Base-by-base conservation (phyloP, 1,140 invertebrate species). In the Anastrepha obliqua region DNA sequence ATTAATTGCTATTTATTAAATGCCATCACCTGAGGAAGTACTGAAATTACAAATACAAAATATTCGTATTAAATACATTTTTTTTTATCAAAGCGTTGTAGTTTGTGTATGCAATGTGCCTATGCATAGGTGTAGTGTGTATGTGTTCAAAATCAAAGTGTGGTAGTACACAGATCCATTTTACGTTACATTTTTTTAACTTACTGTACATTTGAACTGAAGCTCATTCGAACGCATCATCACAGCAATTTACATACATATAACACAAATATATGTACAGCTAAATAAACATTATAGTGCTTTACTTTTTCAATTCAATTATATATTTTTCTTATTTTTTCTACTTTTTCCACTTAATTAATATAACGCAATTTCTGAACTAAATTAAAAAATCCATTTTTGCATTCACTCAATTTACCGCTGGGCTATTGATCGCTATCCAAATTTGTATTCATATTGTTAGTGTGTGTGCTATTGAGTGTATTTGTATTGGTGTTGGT, bases 191-290 rank as follows among this genome's bases (percentile, higher is more conserved):
- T 6, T 74, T 17, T 60, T 55, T 88, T 90, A 91, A 91, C 89
- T 91, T 90, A 92, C 92, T 92, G 90, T 92, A 92, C 90, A 92
- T 92, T 92, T 92, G 91, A 92, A 92, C 92, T 92, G 90, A 92
- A 92, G 90, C 90, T 13, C 17, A 90, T 92, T 91, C 90, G 89
- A 90, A 90, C 91, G 92, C 91, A 89, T 90, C 91, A 92, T 92
- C 91, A 92, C 91, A 92, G 91, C 90, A 92, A 91, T 92, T 92
- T 91, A 92, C 91, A 91, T 90, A 91, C 89, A 91, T 90, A 20
- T 58, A 64, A 58, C 67, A 67, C 15, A 67, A 29, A 55, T 44
- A 55, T 55, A 20, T 55, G 47, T 55, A 55, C 47, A 81, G 74
- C 42, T 81, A 81, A 11, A 20, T 81, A 51, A 55, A 55, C 17